Base-by-base conservation (phyloP, 2,797 vertebrate genomes). In the Chaetophractus vellerosus region DNA sequence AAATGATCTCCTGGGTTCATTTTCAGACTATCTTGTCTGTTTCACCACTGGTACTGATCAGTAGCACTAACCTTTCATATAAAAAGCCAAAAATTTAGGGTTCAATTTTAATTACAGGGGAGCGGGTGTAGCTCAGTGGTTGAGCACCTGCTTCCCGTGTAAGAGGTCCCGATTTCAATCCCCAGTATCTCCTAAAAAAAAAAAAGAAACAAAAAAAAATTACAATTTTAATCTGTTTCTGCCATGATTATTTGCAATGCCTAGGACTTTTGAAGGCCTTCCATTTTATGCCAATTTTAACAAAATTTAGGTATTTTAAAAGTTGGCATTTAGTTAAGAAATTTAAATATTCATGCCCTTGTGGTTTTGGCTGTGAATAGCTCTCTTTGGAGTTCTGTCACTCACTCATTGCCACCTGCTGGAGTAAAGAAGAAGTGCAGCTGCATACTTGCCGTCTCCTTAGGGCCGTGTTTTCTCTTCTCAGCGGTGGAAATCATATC, bases 371-470 rank as follows among this genome's bases (percentile, higher is more conserved):
- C 71, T 33, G 11, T 24, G 90, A 82, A 14, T 50, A 11, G 36
- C 33, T 24, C 75, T 91, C 80, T 57, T 69, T 28, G 52, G 11
- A 24, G 6, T 76, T 91, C 92, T 55, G 74, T 33, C 57, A 45
- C 38, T 96, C 36, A 6, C 45, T 80, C 63, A 89, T 93, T 95
- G 97, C 97, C 98, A 97, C 92, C 97, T 98, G 93, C 97, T 98
- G 98, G 97, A 90, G 83, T 76, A 41, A 81, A 90, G 48, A 81
- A 90, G 48, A 88, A 75, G 48, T 33, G 23, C 85, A 85, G 38
- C 21, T 84, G 82, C 52, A 26, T 59, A 6, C 61, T 33, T 23
- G 12, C 18, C 9, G 6, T 10, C 18, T 28, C 4, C 68, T 24
- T 9, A 11, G 38, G 76, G 31, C 79, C 28, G 75, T 86, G 61